A percentile compares a stretch with the other conserved stretches of the same genome.
These are phyloP conservation scores for Vombatus ursinus DNA, from an alignment of 2,113 vertebrate species.

Conservation along the genomic window DNA sequence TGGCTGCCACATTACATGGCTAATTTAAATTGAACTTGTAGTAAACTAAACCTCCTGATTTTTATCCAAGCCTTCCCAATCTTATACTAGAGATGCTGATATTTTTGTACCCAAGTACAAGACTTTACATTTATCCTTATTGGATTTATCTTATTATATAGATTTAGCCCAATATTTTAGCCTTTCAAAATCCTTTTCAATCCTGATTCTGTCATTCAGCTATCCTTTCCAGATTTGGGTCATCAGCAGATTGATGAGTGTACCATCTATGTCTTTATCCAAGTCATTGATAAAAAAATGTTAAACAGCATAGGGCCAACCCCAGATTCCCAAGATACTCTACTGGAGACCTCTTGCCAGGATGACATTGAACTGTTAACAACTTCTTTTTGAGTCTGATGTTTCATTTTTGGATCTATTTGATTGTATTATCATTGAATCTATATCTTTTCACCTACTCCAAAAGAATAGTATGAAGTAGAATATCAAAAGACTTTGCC, in stretches of 20 bases:
- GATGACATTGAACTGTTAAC: too few species aligned
- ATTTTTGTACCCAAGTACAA: too few species aligned
- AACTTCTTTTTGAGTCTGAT: not conserved
- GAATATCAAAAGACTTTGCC: not conserved
- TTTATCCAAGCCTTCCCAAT: too few species aligned
- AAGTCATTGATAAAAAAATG: not conserved
- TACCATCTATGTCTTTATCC: not conserved
- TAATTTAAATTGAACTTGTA: not conserved
- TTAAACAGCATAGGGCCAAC: not conserved
- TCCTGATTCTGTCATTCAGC: not conserved
- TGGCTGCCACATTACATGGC: not conserved
- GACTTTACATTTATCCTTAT: not conserved
- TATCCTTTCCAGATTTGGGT: not conserved
- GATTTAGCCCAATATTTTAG: not conserved
- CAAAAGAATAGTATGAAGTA: not conserved
- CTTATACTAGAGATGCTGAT: not conserved
- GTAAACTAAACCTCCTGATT: too few species aligned
- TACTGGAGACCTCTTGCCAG: too few species aligned
- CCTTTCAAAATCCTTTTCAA: not conserved
- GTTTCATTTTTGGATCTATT: not conserved
- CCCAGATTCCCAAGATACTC: not conserved
- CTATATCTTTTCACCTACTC: not conserved
- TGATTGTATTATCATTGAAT: not conserved
- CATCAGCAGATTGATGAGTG: not conserved
- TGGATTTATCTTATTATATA: not conserved